Percentiles rank a stretch among this genome's conserved stretches.
Evolutionary conservation across 2,888 invertebrate species (phyloP).

Genomic region (Tholera decimalis): DNA sequence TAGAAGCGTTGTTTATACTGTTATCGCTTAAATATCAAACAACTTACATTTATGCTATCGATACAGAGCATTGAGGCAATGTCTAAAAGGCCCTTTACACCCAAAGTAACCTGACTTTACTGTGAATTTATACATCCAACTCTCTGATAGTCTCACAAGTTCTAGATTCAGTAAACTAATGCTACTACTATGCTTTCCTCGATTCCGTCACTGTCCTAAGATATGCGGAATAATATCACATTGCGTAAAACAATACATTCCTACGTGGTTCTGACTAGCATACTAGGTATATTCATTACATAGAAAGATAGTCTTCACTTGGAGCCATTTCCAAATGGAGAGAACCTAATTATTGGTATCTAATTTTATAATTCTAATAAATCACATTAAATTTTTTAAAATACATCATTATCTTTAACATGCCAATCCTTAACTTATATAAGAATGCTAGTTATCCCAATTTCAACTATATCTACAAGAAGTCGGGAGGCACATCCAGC

Average conservation of each 20-base stretch:
- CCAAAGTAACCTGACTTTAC: no score
- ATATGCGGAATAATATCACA: constrained; percentile 23
- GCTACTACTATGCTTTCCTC: not conserved
- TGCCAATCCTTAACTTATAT: no score
- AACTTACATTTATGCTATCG: no score
- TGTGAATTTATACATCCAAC: not conserved
- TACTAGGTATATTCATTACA: constrained; percentile 16
- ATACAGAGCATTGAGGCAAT: no score
- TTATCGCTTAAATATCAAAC: no score
- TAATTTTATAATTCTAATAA: not conserved
- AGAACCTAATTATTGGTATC: not conserved
- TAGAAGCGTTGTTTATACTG: no score
- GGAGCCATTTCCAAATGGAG: constrained; percentile 22
- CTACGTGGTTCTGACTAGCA: constrained; percentile 9
- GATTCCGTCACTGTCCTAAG: not conserved
- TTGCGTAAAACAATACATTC: constrained; percentile 28
- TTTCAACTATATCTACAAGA: no score
- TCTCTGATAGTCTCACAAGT: not conserved
- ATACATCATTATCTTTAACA: no score
- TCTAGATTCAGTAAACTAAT: constrained; percentile 2
- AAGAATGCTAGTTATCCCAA: no score
- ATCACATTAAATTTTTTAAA: no score
- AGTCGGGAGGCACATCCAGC: no score
- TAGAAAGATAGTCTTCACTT: not conserved
- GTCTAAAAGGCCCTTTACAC: no score